Percentiles rank a stretch among this genome's conserved stretches.
Evolutionary conservation across 2,113 vertebrate genomes (phyloP).

Genomic region (Mastomys coucha): DNA sequence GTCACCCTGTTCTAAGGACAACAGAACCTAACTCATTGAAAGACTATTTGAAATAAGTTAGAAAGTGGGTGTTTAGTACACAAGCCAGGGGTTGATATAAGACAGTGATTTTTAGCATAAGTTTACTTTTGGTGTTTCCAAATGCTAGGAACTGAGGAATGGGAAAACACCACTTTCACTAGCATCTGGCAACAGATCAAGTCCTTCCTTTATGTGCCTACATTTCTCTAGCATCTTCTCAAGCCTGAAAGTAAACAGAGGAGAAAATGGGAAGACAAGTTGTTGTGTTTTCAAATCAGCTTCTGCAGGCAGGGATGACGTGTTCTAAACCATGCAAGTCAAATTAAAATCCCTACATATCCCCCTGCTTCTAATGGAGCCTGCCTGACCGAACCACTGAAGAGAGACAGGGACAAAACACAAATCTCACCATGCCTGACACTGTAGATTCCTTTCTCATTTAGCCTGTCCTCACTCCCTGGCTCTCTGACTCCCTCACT

Average conservation of each 20-base stretch:
- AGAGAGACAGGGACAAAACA: slow-evolving; percentile 41
- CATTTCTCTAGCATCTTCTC: slow-evolving; percentile 42
- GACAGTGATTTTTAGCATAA: not conserved
- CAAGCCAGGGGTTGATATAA: not conserved
- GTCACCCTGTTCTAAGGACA: not conserved
- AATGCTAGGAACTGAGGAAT: not conserved
- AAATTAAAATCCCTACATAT: slow-evolving; percentile 60
- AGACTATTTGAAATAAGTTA: not conserved
- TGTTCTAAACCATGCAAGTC: slow-evolving; percentile 46
- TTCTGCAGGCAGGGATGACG: not conserved
- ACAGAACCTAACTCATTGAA: not conserved
- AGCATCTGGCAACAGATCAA: not conserved
- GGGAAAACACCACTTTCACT: not conserved
- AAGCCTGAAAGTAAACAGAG: slow-evolving; percentile 42
- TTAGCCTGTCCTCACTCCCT: not conserved
- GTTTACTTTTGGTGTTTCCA: not conserved
- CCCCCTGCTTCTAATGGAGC: slow-evolving; percentile 1
- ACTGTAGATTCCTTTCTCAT: not conserved
- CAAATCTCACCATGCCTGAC: not conserved
- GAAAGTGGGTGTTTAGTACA: not conserved
- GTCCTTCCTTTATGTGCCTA: not conserved
- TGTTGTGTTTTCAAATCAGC: slow-evolving; percentile 45
- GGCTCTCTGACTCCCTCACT: slow-evolving; percentile 1
- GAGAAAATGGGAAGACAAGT: not conserved
- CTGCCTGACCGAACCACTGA: slow-evolving; percentile 45